phyloP scores from a whole-genome alignment of 2,888 invertebrate species.

The Caenorhabditis zanzibari region DNA sequence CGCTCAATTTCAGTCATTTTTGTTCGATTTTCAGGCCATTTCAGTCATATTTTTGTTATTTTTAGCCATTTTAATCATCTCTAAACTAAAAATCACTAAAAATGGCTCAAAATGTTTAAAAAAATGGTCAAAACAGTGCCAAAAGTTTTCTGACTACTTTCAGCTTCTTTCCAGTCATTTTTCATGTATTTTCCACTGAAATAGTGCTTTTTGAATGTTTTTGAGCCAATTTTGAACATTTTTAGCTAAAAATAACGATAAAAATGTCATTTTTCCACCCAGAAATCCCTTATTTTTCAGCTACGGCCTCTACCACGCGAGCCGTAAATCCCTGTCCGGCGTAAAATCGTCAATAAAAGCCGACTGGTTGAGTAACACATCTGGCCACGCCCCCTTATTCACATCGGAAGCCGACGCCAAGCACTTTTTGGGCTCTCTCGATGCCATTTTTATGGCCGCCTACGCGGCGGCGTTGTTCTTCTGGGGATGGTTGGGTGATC shows the following conservation, averaged over 20 bases:
- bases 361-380: slow-evolving; percentile 80
- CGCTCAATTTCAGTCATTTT: too few relatives aligned
- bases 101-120: not conserved
- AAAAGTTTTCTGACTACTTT: too few relatives aligned
- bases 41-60: too few relatives aligned
- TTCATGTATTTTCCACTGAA: too few relatives aligned
- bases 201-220: too few relatives aligned
- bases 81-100: too few relatives aligned
- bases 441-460: slow-evolving; percentile 82
- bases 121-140: too few relatives aligned
- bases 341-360: slow-evolving; percentile 81
- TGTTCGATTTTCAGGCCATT: too few relatives aligned
- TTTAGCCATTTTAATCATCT: too few relatives aligned
- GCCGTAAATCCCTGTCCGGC: slow-evolving; percentile 80
- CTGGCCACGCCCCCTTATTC: slow-evolving; percentile 75
- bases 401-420: slow-evolving; percentile 76
- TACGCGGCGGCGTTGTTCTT: slow-evolving; percentile 84
- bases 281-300: slow-evolving; percentile 57
- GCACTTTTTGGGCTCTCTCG: slow-evolving; percentile 81
- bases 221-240: slow-evolving; percentile 5
- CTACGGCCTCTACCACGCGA: slow-evolving; percentile 82
- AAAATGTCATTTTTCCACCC: too few relatives aligned
- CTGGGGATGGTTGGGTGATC: slow-evolving; percentile 85
- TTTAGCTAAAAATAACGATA: too few relatives aligned
- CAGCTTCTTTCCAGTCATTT: too few relatives aligned